Evolutionary conservation across 2,797 vertebrate genomes (phyloP).

Genomic region (Cuniculus paca): DNA sequence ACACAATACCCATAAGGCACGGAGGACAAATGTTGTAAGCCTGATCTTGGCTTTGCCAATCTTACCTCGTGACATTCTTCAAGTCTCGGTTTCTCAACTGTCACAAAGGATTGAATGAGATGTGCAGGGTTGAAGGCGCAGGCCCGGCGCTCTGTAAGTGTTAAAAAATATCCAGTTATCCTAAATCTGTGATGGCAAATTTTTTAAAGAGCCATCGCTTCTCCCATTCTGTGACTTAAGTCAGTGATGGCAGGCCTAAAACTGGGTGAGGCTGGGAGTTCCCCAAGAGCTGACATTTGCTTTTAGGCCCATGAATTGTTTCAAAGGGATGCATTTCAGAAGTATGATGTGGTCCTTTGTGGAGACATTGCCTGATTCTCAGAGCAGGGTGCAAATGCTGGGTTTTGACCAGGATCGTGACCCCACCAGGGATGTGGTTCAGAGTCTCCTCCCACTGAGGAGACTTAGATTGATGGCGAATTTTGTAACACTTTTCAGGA

Average conservation of each 20-base stretch:
- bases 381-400: neutral
- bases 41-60: neutral
- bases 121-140: neutral
- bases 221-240: neutral
- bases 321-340: neutral
- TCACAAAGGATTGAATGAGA: neutral
- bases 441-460: neutral
- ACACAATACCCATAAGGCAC: neutral
- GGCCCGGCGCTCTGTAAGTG: neutral
- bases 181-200: neutral
- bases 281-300: neutral
- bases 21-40: neutral
- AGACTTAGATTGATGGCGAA: neutral
- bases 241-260: neutral
- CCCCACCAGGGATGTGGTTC: neutral
- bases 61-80: neutral
- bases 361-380: neutral
- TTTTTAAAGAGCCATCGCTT: neutral
- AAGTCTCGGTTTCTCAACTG: neutral
- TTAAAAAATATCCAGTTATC: neutral
- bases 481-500: neutral
- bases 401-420: neutral
- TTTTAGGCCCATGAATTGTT: neutral
- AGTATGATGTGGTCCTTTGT: neutral
- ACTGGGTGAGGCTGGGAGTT: neutral